phyloP scores from a whole-genome alignment of 2,888 invertebrate species.

The Sphaerophoria rueppellii region DNA sequence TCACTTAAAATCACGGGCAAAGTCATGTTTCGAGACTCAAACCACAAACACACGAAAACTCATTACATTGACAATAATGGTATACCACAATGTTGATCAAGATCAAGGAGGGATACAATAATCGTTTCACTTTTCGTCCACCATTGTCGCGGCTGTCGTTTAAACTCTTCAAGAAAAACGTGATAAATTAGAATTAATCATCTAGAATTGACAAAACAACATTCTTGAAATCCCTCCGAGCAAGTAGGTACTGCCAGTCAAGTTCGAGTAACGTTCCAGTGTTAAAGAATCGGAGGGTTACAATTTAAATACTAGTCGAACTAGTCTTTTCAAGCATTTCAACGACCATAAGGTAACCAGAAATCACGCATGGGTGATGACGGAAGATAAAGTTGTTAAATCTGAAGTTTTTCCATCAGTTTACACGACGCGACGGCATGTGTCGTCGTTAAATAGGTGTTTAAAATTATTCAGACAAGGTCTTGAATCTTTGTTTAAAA shows the following conservation, averaged over 20 bases:
- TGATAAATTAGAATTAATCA: slow-evolving; percentile 51
- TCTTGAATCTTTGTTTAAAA: slow-evolving; percentile 1
- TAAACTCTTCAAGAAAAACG: slow-evolving; percentile 12
- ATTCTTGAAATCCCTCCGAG: slow-evolving; percentile 29
- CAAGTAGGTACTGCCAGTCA: too few relatives aligned
- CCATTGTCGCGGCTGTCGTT: slow-evolving; percentile 8
- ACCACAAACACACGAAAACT: neutral
- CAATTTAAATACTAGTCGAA: slow-evolving; percentile 28
- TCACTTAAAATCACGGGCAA: slow-evolving; percentile 24
- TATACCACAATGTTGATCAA: slow-evolving; percentile 22
- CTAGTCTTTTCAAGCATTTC: slow-evolving; percentile 1
- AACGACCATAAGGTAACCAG: slow-evolving; percentile 25
- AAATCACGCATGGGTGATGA: slow-evolving; percentile 19
- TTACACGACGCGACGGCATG: neutral
- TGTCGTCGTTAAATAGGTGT: neutral
- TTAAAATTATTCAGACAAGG: neutral
- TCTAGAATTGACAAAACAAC: slow-evolving; percentile 25
- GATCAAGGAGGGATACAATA: slow-evolving; percentile 14
- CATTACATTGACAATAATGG: neutral
- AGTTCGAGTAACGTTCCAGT: neutral
- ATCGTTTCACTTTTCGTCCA: neutral
- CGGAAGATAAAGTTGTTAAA: slow-evolving; percentile 22
- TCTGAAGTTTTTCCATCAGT: slow-evolving; percentile 6
- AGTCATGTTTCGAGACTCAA: neutral
- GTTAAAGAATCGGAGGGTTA: neutral